Evolutionary conservation across 2,797 vertebrate species (phyloP), one percentile per base, ranked within the genome.

Genomic region (Pseudomugil gertrudae): DNA sequence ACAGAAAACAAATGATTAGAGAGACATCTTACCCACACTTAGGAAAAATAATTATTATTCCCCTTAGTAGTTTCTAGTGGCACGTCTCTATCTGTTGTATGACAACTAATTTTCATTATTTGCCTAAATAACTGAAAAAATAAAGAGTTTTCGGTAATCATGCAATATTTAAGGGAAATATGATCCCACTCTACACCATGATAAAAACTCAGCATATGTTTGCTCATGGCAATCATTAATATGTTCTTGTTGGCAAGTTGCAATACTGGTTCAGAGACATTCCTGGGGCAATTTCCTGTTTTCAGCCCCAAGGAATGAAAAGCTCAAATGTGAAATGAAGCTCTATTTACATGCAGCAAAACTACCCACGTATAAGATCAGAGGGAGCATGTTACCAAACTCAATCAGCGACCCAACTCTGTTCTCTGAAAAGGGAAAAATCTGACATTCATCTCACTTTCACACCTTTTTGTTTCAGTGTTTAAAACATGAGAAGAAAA

Each of bases 201-300:
- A 62, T 55, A 33, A 55, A 32, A 26, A n/a, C 59, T 56, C 2
- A 53, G 27, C 74, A 79, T 74, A 77, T 80, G 86, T 86, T 80
- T 78, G 84, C 84, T 79, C 14, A 3, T 0, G 68, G 88, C 79
- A 47, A 10, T 76, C 27, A 21, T 21, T 47, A 57, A 54, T 60
- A 47, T 43, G 66, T 24, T 14, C 68, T 60, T 13, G 29, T 55
- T 76, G 73, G 71, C 71, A 54, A 63, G 48, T 51, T 35, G 52
- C 17, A 38, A 24, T 30, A 27, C 40, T 36, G 17, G 65, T 33
- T 65, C 66, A 43, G 57, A 83, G 33, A 76, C 51, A 17, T 23
- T 78, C 69, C 72, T 59, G 57, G 19, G 78, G 83, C 62, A 1
- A 62, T 43, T 70, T 79, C 40, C 54, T 75, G 68, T 64, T 63